Conservation (phyloP, 2,888 invertebrate genomes). For the Synergus itoensis region DNA sequence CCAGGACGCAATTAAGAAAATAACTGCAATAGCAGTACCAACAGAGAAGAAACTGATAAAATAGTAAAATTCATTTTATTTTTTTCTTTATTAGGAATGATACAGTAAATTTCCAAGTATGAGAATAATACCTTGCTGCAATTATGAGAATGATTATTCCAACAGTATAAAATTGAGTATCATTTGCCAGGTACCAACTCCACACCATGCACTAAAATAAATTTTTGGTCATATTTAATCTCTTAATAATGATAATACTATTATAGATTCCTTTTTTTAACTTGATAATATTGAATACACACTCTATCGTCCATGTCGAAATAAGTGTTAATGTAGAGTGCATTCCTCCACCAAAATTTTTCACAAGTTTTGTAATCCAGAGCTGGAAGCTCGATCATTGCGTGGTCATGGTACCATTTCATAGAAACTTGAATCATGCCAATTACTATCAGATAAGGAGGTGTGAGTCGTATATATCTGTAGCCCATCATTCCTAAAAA, state of each 20-base stretch:
- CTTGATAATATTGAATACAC: conserved; percentile 53
- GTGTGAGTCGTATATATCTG: conserved; percentile 83
- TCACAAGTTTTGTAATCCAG: conserved; percentile 87
- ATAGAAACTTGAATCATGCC: conserved; percentile 86
- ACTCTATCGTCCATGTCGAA: conserved; percentile 85
- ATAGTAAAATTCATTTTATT: background rate
- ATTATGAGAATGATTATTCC: conserved; percentile 74
- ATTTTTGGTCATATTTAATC: background rate
- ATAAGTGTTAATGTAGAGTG: conserved; percentile 90
- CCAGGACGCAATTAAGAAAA: conserved; percentile 78
- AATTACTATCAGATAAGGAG: conserved; percentile 90
- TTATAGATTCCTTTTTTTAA: background rate
- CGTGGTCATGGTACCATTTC: conserved; percentile 85
- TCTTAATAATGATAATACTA: background rate
- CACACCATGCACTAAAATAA: conserved; percentile 77
- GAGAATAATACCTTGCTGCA: conserved; percentile 71
- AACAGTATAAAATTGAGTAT: conserved; percentile 78
- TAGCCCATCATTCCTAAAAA: conserved; percentile 79
- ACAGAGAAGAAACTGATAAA: conserved; percentile 61
- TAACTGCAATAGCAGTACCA: conserved; percentile 72
- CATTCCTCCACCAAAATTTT: conserved; percentile 90
- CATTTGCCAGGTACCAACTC: conserved; percentile 79
- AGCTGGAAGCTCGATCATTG: conserved; percentile 87
- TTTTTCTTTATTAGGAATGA: background rate
- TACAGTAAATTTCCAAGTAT: conserved; percentile 42